Base-by-base conservation (phyloP, 1,140 invertebrate genomes). In the Ylistrum balloti region DNA sequence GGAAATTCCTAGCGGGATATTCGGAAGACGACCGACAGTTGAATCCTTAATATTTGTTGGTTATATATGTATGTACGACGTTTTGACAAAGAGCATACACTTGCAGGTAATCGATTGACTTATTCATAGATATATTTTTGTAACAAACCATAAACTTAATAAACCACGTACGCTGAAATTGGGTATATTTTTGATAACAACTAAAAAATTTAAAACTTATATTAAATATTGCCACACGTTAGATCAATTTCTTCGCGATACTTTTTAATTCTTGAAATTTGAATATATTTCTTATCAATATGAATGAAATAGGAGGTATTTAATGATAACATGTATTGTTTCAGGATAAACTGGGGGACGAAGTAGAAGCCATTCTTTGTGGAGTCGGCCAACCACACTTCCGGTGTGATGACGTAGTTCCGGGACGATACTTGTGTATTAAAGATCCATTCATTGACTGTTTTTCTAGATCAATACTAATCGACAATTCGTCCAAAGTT, bases 291-390 rank as follows among this genome's bases (percentile, higher is more conserved):
- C 13, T 38, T 38, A 7, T 7, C 5, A 13, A 7, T 7, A 38
- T 5, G 35, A 5, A 38, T 38, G 35, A 5, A 38, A 38, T 38
- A 38, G 5, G 13, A 38, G 13, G 35, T 38, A 7, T 13, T 38
- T 38, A 13, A 7, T 38, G 35, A 13, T 45, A 17, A 45, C 1
- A 17, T 45, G 35, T 38, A 41, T 89, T 33, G 20, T 33, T 86
- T 1, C 88, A 93, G 93, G 93, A 93, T 56, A 38, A n/a, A 38
- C 48, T 85, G 33, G 86, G 88, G 9, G 74, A 91, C 2, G 92
- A 93, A 45, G 88, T 88, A 33, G 91, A 87, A 56, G 87, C 93
- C 5, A 88, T 93, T 93, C 87, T 92, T 93, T 86, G 34, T 93
- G 33, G 92, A 41, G 88, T 38, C 15, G 88, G 91, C 0, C 90